Base-by-base conservation (phyloP, 2,888 invertebrate species). In the Pteria penguin region DNA sequence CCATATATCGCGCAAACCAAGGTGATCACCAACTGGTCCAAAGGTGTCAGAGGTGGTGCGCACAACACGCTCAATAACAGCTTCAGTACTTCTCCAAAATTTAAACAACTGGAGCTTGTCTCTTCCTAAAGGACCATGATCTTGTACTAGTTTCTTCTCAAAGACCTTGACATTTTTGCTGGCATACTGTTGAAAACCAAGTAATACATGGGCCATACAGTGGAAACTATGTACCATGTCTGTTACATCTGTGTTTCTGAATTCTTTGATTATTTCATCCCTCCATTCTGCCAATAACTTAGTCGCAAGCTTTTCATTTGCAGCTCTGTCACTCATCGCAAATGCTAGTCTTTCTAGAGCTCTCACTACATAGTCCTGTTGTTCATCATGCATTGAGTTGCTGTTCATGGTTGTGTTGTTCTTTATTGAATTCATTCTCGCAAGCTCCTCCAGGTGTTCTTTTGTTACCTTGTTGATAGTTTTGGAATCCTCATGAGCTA, bases 141-240 rank as follows among this genome's bases (percentile, higher is more conserved):
- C 18, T 2, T 24, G 27, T 4, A 52, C 58, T 0, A 78, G 18
- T 14, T 24, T 18, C 1, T 26, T 72, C 62, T 73, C 73, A 29
- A 36, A 26, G 18, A 31, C 33, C 26, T 70, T 67, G 11, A 80
- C 1, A 26, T 31, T n/a, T 11, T 22, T 4, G 3, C 18, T 29
- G 4, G 60, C 27, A 55, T 72, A 76, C 1, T 1, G 45, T 33
- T 72, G 66, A 26, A 72, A 76, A 0, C 80, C 80, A 18, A 81
- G 62, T 0, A 83, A 65, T 3, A 83, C 81, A 72, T 78, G 74
- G 0, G 68, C 78, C 74, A 75, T 78, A 29, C 78, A 78, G 52
- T 78, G 68, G 55, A 78, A 78, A 63, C 57, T 24, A 24, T 61
- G 61, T 14, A 73, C 54, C 24, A 24, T 33, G 31, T 58, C 2